Evolutionary conservation across 30 jellyfish, hydroid and myxozoan species (phyloP).

Genomic region (Turritopsis rubra): DNA sequence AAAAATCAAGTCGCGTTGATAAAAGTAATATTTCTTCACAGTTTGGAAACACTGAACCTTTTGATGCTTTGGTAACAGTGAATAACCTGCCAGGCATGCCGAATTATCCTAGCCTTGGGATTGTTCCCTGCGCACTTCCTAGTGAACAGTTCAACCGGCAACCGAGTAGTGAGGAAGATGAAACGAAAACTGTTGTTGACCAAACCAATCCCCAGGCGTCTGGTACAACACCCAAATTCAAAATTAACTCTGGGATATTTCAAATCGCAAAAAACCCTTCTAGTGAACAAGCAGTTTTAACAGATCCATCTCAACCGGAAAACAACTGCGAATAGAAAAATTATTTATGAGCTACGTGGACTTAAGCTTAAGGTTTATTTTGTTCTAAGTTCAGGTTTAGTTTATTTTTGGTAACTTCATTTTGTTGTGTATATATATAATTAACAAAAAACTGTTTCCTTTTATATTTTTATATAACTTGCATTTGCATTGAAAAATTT

Average conservation of each 20-base stretch:
- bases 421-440: neutral
- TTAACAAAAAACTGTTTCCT: neutral
- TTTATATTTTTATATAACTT: neutral
- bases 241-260: slow-evolving; percentile 69
- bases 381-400: neutral
- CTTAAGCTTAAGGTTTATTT: neutral
- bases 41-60: neutral
- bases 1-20: neutral
- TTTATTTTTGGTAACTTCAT: neutral
- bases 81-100: neutral
- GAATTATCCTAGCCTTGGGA: slow-evolving; percentile 2
- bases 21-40: neutral
- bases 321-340: neutral
- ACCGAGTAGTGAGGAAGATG: slow-evolving; percentile 3
- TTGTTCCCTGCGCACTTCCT: slow-evolving; percentile 1
- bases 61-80: neutral
- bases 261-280: slow-evolving; percentile 52
- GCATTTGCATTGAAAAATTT: neutral
- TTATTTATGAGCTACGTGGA: neutral
- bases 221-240: slow-evolving; percentile 57
- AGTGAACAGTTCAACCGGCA: neutral
- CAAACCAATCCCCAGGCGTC: slow-evolving; percentile 32
- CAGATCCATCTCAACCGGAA: neutral
- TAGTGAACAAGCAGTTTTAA: slow-evolving; percentile 16
- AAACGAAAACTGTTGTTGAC: neutral